Percentiles rank a stretch among this genome's conserved stretches.
Conservation (phyloP, 1,140 invertebrate species). For the Harlomillsia oculata region DNA sequence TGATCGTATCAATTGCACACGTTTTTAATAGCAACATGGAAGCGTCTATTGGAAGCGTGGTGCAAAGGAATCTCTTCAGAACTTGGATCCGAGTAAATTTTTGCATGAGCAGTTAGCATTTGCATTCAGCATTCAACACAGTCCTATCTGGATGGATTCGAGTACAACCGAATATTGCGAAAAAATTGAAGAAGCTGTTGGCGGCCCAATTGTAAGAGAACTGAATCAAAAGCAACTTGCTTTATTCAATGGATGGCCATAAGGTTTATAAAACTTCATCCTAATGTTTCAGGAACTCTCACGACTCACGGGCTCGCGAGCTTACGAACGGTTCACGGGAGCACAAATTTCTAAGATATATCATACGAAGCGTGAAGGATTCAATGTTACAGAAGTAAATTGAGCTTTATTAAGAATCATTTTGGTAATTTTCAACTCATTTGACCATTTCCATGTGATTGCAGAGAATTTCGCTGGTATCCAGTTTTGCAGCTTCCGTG, state of each 20-base stretch:
- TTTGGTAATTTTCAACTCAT: not conserved
- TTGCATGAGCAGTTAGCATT: conserved; percentile 68
- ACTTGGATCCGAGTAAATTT: conserved; percentile 61
- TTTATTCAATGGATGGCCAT: not conserved
- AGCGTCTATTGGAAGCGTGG: conserved; percentile 86
- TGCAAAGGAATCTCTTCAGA: conserved; percentile 52
- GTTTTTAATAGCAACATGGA: conserved; percentile 74
- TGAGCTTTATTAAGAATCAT: not conserved
- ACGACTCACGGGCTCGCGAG: conserved; percentile 78
- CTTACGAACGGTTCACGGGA: conserved; percentile 88
- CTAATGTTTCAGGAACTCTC: conserved; percentile 56
- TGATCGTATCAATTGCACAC: not conserved
- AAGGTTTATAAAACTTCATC: too few species aligned
- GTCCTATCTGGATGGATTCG: conserved; percentile 96
- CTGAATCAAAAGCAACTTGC: not conserved
- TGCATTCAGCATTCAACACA: conserved; percentile 64
- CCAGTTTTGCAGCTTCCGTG: conserved; percentile 79
- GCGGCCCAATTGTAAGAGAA: conserved; percentile 57
- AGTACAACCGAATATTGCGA: conserved; percentile 73
- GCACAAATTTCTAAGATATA: conserved; percentile 84
- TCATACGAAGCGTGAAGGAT: conserved; percentile 59
- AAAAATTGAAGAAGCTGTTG: conserved; percentile 65
- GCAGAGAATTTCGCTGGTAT: conserved; percentile 81
- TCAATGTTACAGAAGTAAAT: conserved; percentile 66
- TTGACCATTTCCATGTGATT: conserved; percentile 37